Evolutionary conservation across 2,113 vertebrate genomes (phyloP).

Genomic region (Carollia perspicillata): DNA sequence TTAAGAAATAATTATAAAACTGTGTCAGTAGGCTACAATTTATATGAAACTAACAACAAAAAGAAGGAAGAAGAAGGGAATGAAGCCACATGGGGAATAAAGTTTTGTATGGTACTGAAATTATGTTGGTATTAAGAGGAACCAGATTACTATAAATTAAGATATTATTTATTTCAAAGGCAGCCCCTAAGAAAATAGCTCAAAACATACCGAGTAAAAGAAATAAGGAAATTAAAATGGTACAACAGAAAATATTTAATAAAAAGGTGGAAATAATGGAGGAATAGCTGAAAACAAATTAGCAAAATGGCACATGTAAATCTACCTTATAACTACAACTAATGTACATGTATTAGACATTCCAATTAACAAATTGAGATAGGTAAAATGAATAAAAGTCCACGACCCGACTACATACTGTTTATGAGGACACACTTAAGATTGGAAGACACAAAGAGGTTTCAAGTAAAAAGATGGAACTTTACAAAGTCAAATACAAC

Average conservation of each 20-base stretch:
- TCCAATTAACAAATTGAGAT: background rate
- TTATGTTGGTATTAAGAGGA: background rate
- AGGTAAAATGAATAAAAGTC: background rate
- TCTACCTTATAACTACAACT: background rate
- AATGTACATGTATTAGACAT: background rate
- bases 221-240: background rate
- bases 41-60: background rate
- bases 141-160: background rate
- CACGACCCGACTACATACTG: background rate
- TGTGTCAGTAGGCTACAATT: background rate
- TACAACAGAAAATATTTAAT: background rate
- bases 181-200: background rate
- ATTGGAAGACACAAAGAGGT: background rate
- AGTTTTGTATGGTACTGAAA: background rate
- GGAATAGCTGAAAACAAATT: background rate
- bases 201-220: background rate
- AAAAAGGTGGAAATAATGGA: background rate
- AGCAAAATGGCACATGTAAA: background rate
- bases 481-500: background rate
- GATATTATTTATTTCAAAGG: background rate
- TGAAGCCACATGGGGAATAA: too few relatives aligned
- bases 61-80: background rate
- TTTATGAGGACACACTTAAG: background rate
- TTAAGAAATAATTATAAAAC: background rate
- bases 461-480: background rate